phyloP scores from a whole-genome alignment of 37 sponge, comb jelly and placozoan genomes.

The Haliclona indistincta region DNA sequence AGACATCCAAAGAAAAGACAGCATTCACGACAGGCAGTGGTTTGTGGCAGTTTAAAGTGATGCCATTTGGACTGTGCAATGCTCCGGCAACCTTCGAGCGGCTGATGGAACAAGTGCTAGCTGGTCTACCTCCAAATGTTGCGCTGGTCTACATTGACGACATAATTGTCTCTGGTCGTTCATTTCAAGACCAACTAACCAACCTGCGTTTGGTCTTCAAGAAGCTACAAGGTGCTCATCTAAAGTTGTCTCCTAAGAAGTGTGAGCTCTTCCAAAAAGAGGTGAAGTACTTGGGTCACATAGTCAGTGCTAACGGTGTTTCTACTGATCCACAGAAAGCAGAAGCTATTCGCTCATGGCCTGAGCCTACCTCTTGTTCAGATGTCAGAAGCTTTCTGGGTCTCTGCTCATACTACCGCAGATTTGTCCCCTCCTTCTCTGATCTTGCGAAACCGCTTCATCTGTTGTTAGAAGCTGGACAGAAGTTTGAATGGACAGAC shows the following conservation, averaged over 20 bases:
- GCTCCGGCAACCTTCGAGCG: constrained; percentile 64
- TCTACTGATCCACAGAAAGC: constrained; percentile 45
- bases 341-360: constrained; percentile 15
- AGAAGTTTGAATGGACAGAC: background rate
- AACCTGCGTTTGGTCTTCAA: constrained; percentile 12
- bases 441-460: background rate
- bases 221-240: background rate
- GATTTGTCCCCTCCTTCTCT: constrained; percentile 8
- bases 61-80: constrained; percentile 61
- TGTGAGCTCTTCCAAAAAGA: constrained; percentile 9
- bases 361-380: background rate
- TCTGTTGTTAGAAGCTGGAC: background rate
- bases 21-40: constrained; percentile 53
- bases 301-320: constrained; percentile 22
- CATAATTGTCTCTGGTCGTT: constrained; percentile 16
- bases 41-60: constrained; percentile 48
- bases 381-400: constrained; percentile 22
- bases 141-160: constrained; percentile 44
- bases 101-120: constrained; percentile 46
- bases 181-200: constrained; percentile 9
- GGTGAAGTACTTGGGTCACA: constrained; percentile 43
- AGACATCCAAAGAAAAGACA: constrained; percentile 41
- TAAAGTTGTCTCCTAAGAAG: constrained; percentile 24
- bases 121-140: background rate
- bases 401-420: constrained; percentile 1